Evolutionary conservation across 2,113 vertebrate species (phyloP), one percentile per base, ranked within the genome.

Genomic region (Bagarius yarrelli): DNA sequence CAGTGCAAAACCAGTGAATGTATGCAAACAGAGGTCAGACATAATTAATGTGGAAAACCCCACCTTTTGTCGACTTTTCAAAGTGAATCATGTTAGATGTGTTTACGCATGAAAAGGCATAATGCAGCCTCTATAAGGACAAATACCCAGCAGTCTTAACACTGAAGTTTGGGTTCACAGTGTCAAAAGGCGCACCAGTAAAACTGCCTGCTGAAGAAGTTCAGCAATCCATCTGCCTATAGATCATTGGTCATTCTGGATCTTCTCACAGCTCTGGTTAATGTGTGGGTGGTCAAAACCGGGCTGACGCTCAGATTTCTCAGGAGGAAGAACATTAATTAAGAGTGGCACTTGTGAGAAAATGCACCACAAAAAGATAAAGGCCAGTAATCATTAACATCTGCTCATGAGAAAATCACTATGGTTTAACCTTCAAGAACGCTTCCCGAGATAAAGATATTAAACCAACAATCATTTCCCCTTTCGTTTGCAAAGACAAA

Each of bases 231-330:
- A 91, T 92, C 90, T 91, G 86, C 83, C 86, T 79, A 85, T 86
- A 89, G 85, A 83, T 78, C 81, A 82, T 15, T 69, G 40, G 72
- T 79, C 81, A 83, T 86, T 85, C 52, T 66, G 83, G 71, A 59
- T 77, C 84, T 79, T 56, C 80, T 89, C 80, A 86, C 81, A 87
- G 81, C 67, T 11, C 27, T 50, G 40, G 78, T 83, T 81, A 66
- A 83, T 73, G 44, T 85, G 85, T 88, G 89, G 92, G 91, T 91
- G 91, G 91, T 86, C 89, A 59, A 83, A 86, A 90, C 87, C 86
- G 86, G 83, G 77, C 66, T 82, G 56, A 79, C 80, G 89, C 89
- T 91, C 90, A 89, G 83, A 85, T 59, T 76, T 83, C 40, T 85
- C 61, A 84, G 81, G 84, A 55, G 30, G 80, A 80, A 64, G 61